A percentile compares a stretch with the other conserved stretches of the same genome.
Evolutionary conservation across 2,888 invertebrate species (phyloP).

Genomic region (Aelia acuminata): DNA sequence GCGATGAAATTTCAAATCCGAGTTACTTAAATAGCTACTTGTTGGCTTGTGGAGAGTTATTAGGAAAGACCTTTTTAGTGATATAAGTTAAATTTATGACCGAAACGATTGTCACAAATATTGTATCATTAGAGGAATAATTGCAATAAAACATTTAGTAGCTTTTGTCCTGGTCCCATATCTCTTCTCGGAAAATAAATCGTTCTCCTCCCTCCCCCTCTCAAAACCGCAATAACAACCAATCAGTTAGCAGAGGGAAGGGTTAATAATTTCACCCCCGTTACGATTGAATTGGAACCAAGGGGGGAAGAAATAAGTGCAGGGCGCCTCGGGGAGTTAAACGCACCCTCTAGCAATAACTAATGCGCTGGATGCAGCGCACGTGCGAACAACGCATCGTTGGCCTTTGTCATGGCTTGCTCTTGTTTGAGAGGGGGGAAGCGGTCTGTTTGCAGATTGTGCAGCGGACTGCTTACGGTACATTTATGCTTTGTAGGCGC

Average conservation of each 20-base stretch:
- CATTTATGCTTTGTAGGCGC: background rate
- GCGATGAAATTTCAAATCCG: too few relatives aligned
- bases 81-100: background rate
- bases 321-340: background rate
- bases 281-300: background rate
- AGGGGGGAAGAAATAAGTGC: constrained; percentile 2
- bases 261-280: background rate
- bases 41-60: too few relatives aligned
- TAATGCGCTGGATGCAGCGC: constrained; percentile 20
- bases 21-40: too few relatives aligned
- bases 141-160: background rate
- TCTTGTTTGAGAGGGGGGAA: background rate
- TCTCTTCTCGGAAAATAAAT: background rate
- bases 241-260: background rate
- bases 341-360: background rate
- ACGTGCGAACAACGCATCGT: background rate
- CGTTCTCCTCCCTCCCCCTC: background rate
- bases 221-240: constrained; percentile 28
- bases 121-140: background rate
- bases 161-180: background rate
- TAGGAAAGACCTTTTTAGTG: background rate
- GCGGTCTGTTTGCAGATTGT: background rate
- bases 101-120: background rate
- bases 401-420: background rate
- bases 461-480: background rate